These are phyloP conservation scores for Sebastes jordani DNA, from an alignment of 2,797 vertebrate species.

Conservation along the genomic window DNA sequence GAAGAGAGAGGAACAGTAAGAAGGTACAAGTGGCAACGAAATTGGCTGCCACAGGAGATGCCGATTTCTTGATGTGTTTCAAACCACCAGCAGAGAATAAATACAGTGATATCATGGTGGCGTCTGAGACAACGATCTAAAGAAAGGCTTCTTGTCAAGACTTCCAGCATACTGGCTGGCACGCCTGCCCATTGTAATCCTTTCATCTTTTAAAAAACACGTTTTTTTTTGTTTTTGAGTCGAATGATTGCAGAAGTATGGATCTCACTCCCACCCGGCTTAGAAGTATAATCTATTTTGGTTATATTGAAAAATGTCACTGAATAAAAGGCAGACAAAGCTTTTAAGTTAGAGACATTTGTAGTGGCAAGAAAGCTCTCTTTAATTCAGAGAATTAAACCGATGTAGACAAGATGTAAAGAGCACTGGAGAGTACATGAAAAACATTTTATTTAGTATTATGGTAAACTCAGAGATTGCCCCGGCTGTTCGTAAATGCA, in stretches of 20 bases:
- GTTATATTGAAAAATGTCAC: conserved; percentile 29
- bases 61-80: conserved; percentile 50
- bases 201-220: conserved; percentile 15
- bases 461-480: not conserved
- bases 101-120: conserved; percentile 30
- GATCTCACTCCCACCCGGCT: not conserved
- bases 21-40: conserved; percentile 42
- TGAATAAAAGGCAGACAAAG: conserved; percentile 25
- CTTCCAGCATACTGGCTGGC: not conserved
- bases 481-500: not conserved
- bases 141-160: conserved; percentile 18
- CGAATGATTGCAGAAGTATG: not conserved
- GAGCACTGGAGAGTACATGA: not conserved
- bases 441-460: not conserved
- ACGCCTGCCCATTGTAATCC: not conserved
- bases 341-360: conserved; percentile 29
- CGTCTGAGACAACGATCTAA: conserved; percentile 18
- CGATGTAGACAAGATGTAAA: conserved; percentile 8
- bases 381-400: conserved; percentile 9
- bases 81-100: conserved; percentile 43
- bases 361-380: not conserved
- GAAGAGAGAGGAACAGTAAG: conserved; percentile 27
- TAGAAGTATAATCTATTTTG: conserved; percentile 39
- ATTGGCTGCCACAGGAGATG: conserved; percentile 48
- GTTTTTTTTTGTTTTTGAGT: conserved; percentile 16